phyloP scores from a whole-genome alignment of 2,113 vertebrate genomes.

The Fregata magnificens region DNA sequence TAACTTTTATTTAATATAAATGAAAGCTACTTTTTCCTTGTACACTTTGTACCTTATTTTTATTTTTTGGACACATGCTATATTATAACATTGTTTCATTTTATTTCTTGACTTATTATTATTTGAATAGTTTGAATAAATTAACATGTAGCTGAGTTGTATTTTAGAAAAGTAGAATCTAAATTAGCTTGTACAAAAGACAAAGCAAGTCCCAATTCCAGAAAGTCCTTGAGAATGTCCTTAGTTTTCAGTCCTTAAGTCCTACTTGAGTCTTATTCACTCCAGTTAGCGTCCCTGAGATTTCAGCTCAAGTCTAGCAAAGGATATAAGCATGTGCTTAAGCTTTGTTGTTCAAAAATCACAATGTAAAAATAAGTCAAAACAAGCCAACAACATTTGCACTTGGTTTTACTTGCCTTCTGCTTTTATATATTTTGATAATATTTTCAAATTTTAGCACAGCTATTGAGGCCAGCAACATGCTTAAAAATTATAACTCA shows the following conservation, averaged over 20 bases:
- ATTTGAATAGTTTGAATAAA: not conserved
- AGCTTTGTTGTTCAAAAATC: not conserved
- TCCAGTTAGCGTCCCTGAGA: not conserved
- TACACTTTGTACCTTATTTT: not conserved
- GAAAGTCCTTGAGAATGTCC: not conserved
- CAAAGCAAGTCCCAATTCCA: not conserved
- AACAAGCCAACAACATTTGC: not conserved
- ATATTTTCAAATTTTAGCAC: not conserved
- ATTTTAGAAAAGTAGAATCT: not conserved
- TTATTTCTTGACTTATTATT: not conserved
- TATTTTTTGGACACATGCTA: not conserved
- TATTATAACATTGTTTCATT: not conserved
- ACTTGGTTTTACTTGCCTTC: not conserved
- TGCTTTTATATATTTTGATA: not conserved
- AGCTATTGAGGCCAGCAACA: not conserved
- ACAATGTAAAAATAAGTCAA: not conserved
- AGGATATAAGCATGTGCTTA: not conserved
- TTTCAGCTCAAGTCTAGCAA: not conserved
- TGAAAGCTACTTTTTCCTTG: not conserved
- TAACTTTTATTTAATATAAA: not conserved
- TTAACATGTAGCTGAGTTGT: not conserved
- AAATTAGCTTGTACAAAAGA: not conserved
- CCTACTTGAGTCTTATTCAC: not conserved
- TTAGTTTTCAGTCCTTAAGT: not conserved
- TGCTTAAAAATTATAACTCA: not conserved